Evolutionary conservation across 2,888 invertebrate genomes (phyloP).

Genomic region (Oscheius myriophilus): DNA sequence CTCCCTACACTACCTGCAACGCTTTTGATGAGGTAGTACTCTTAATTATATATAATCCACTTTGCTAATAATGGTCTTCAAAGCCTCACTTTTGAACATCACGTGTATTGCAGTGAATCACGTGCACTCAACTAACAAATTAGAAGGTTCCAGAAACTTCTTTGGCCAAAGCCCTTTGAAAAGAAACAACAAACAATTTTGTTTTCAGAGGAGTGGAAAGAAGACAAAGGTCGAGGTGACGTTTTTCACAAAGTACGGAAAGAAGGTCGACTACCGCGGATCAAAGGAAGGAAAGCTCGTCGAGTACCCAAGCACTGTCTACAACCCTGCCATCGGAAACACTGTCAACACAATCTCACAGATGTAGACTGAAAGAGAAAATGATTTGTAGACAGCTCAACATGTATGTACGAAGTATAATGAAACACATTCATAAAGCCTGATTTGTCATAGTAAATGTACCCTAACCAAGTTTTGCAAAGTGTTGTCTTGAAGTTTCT

Average conservation of each 20-base stretch:
- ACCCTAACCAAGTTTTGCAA: no score
- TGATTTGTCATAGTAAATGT: no score
- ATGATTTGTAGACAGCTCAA: no score
- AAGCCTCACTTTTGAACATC: no score
- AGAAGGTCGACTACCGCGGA: slow-evolving; percentile 59
- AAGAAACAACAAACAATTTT: not conserved
- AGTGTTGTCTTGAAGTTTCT: no score
- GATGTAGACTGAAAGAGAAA: not conserved
- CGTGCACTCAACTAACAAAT: no score
- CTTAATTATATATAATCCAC: not conserved
- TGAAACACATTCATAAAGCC: no score
- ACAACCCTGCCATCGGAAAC: slow-evolving; percentile 3
- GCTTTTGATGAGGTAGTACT: slow-evolving; percentile 85
- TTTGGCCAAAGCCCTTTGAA: no score
- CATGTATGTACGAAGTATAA: no score
- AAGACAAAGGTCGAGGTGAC: slow-evolving; percentile 57
- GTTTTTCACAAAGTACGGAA: slow-evolving; percentile 66
- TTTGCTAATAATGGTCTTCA: no score
- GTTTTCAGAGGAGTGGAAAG: slow-evolving; percentile 49
- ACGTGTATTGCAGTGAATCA: no score
- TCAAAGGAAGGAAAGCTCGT: slow-evolving; percentile 37
- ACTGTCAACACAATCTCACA: slow-evolving; percentile 1
- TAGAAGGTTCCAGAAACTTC: no score
- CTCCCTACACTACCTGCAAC: slow-evolving; percentile 87
- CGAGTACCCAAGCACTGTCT: slow-evolving; percentile 5